Evolutionary conservation across 2,113 vertebrate species (phyloP).

Genomic region (Cnemophilus loriae): DNA sequence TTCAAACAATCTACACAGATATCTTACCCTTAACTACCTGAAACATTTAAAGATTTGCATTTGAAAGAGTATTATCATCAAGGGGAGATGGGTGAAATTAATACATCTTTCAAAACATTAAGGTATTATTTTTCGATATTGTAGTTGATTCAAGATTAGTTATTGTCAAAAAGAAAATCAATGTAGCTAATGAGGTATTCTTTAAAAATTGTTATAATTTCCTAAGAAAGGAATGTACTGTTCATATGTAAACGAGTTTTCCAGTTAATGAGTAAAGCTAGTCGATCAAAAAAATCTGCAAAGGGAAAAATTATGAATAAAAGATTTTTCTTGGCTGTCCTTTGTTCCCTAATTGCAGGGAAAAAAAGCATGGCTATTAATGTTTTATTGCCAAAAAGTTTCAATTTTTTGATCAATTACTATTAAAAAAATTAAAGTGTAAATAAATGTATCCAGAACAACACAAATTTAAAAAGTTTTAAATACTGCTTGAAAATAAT

Average conservation of each 20-base stretch:
- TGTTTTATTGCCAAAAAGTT: background rate
- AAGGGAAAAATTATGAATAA: background rate
- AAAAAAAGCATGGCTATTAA: background rate
- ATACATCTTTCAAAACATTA: background rate
- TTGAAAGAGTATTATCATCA: background rate
- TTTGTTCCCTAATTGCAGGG: background rate
- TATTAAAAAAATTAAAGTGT: background rate
- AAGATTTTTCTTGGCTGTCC: background rate
- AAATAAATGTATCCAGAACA: background rate
- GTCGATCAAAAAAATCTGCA: background rate
- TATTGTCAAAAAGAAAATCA: constrained; percentile 3
- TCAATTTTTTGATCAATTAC: background rate
- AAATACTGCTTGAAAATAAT: background rate
- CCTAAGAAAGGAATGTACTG: background rate
- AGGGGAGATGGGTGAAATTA: background rate
- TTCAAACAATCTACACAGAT: background rate
- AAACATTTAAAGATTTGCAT: background rate
- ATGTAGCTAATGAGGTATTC: constrained; percentile 31
- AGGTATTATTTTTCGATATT: constrained; percentile 34
- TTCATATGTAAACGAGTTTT: constrained; percentile 42
- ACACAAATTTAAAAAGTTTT: background rate
- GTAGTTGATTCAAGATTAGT: background rate
- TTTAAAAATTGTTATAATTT: constrained; percentile 33
- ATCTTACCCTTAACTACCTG: background rate
- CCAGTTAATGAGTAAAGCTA: background rate